Percentiles rank a stretch among this genome's conserved stretches.
Evolutionary conservation across 2,113 vertebrate genomes (phyloP).

Genomic region (Morone chrysops): DNA sequence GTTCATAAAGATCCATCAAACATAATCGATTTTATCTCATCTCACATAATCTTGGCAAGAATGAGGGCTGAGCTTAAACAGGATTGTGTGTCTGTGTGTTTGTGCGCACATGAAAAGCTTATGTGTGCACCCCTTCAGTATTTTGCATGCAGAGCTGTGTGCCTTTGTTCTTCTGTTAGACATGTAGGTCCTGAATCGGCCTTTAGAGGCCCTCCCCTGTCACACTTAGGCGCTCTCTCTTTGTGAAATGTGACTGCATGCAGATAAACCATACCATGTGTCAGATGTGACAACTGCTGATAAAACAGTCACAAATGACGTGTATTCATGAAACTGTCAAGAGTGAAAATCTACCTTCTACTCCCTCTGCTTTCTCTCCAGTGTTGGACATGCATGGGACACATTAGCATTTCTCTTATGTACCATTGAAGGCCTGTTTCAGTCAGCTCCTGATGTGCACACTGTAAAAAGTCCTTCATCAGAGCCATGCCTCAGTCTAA

Average conservation of each 20-base stretch:
- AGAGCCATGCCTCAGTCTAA: conserved; percentile 67
- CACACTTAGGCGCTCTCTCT: conserved; percentile 28
- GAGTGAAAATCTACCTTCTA: conserved; percentile 41
- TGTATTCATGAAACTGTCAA: conserved; percentile 67
- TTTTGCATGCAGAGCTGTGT: conserved; percentile 40
- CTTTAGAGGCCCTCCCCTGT: conserved; percentile 33
- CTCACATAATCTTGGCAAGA: neutral
- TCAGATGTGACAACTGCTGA: conserved; percentile 78
- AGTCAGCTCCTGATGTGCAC: conserved; percentile 41
- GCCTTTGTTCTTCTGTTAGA: conserved; percentile 3
- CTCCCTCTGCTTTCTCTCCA: neutral
- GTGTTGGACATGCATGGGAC: neutral
- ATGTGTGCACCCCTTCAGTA: conserved; percentile 11
- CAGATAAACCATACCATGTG: conserved; percentile 71
- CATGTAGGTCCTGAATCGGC: conserved; percentile 22
- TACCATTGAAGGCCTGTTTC: conserved; percentile 23
- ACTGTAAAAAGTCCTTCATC: conserved; percentile 67
- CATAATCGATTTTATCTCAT: neutral
- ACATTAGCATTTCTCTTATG: conserved; percentile 1
- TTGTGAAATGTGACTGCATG: conserved; percentile 61
- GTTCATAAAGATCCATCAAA: conserved; percentile 4
- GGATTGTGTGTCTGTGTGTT: neutral
- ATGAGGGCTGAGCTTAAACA: neutral
- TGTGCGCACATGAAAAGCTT: neutral
- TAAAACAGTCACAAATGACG: conserved; percentile 76